These are phyloP conservation scores for Chaetodon trifascialis DNA, from an alignment of 2,113 vertebrate genomes.

Conservation along the genomic window DNA sequence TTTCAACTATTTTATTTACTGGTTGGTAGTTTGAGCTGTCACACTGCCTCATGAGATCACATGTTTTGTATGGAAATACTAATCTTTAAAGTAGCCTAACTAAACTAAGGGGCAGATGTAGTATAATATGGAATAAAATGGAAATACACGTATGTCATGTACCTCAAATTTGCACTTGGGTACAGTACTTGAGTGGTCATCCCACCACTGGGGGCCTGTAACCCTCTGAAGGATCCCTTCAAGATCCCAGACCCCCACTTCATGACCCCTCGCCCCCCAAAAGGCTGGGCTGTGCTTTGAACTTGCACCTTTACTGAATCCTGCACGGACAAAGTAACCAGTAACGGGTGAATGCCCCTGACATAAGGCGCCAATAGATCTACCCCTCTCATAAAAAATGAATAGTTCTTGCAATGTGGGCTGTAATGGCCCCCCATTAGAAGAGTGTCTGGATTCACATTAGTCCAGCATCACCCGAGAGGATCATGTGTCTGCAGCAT, in stretches of 20 bases:
- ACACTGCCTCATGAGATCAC: too few species aligned
- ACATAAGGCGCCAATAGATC: slow-evolving; percentile 60
- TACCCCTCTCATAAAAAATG: slow-evolving; percentile 77
- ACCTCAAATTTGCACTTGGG: neutral
- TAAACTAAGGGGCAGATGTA: too few species aligned
- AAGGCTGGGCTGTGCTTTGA: neutral
- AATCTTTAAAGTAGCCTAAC: too few species aligned
- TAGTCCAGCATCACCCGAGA: slow-evolving; percentile 63
- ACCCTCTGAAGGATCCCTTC: neutral
- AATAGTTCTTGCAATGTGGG: slow-evolving; percentile 62
- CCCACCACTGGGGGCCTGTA: neutral
- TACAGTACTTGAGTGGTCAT: neutral
- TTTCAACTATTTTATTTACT: neutral
- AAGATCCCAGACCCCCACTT: slow-evolving; percentile 19
- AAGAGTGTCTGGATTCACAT: slow-evolving; percentile 67
- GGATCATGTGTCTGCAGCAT: slow-evolving; percentile 60
- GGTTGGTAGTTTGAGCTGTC: neutral
- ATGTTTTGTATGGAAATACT: neutral
- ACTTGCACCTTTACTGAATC: neutral
- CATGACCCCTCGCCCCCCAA: slow-evolving; percentile 19
- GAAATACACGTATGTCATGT: neutral
- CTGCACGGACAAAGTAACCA: slow-evolving; percentile 45
- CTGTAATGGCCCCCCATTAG: slow-evolving; percentile 75
- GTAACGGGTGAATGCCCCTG: slow-evolving; percentile 37
- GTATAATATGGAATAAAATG: neutral